These are phyloP conservation scores for Triplophysa dalaica DNA, from an alignment of 2,113 vertebrate genomes.

Conservation along the genomic window DNA sequence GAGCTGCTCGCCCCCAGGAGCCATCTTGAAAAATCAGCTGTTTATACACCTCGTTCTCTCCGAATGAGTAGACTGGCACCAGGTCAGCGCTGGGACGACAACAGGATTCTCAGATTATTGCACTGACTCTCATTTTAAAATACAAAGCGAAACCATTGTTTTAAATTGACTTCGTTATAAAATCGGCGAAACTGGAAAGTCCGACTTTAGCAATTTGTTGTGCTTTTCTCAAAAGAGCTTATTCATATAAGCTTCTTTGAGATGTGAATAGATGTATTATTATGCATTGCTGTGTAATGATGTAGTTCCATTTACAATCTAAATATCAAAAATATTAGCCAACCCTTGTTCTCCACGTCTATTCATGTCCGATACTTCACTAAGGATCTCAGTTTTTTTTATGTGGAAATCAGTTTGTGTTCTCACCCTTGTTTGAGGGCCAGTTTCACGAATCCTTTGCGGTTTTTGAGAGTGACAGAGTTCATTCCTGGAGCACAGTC, in stretches of 20 bases:
- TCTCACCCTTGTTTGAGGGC: slow-evolving; percentile 89
- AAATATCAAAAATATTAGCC: neutral
- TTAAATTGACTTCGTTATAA: neutral
- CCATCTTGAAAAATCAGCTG: slow-evolving; percentile 92
- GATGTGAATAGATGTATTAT: neutral
- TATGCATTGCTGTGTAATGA: slow-evolving; percentile 16
- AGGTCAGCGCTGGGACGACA: slow-evolving; percentile 81
- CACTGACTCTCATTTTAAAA: slow-evolving; percentile 21
- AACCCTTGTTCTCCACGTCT: no score
- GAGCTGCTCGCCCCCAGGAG: slow-evolving; percentile 80
- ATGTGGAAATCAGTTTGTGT: neutral
- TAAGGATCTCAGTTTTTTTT: no score
- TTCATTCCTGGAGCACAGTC: slow-evolving; percentile 85
- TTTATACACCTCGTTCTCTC: slow-evolving; percentile 92
- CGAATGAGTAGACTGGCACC: slow-evolving; percentile 93
- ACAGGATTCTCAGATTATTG: neutral
- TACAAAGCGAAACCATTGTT: slow-evolving; percentile 2
- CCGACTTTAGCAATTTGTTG: neutral
- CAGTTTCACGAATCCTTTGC: slow-evolving; percentile 92
- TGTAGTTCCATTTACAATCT: neutral
- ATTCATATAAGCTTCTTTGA: slow-evolving; percentile 18
- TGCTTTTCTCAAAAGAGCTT: neutral
- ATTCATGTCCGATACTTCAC: neutral
- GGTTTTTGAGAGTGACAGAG: slow-evolving; percentile 82
- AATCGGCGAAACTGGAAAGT: neutral